Evolutionary conservation across 30 jellyfish, hydroid and myxozoan genomes (phyloP).

Genomic region (Hydractinia symbiolongicarpus): DNA sequence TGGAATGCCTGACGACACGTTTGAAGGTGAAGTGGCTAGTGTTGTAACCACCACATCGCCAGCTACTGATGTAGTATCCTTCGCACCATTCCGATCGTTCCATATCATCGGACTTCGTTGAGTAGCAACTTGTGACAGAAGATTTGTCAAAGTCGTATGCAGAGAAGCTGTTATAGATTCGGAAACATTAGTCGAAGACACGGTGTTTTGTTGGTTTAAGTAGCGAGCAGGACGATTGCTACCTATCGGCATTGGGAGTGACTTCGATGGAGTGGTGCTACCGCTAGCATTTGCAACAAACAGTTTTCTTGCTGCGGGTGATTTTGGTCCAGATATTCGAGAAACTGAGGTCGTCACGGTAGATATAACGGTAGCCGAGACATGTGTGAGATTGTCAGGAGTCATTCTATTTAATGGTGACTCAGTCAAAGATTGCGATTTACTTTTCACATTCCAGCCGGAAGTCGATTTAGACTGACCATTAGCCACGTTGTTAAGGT

Average conservation of each 20-base stretch:
- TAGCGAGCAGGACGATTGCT: slow-evolving; percentile 77
- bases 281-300: slow-evolving; percentile 22
- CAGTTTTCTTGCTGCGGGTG: slow-evolving; percentile 55
- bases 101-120: slow-evolving; percentile 98
- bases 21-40: slow-evolving; percentile 31
- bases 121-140: slow-evolving; percentile 87
- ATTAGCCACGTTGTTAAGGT: not conserved
- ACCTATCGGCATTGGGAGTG: slow-evolving; percentile 90
- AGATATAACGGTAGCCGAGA: not conserved
- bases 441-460: slow-evolving; percentile 41
- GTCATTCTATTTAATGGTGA: slow-evolving; percentile 8
- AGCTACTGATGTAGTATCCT: not conserved
- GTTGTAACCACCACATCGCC: slow-evolving; percentile 34
- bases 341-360: slow-evolving; percentile 1
- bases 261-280: slow-evolving; percentile 33
- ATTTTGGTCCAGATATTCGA: slow-evolving; percentile 10
- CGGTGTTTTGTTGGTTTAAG: slow-evolving; percentile 34
- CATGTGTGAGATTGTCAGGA: not conserved
- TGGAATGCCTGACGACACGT: slow-evolving; percentile 18
- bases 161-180: slow-evolving; percentile 37
- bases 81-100: slow-evolving; percentile 55
- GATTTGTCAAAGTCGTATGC: slow-evolving; percentile 30
- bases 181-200: slow-evolving; percentile 35
- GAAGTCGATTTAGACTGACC: slow-evolving; percentile 11
- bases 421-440: slow-evolving; percentile 4